Evolutionary conservation across 2,797 vertebrate genomes (phyloP).

Genomic region (Mus caroli): DNA sequence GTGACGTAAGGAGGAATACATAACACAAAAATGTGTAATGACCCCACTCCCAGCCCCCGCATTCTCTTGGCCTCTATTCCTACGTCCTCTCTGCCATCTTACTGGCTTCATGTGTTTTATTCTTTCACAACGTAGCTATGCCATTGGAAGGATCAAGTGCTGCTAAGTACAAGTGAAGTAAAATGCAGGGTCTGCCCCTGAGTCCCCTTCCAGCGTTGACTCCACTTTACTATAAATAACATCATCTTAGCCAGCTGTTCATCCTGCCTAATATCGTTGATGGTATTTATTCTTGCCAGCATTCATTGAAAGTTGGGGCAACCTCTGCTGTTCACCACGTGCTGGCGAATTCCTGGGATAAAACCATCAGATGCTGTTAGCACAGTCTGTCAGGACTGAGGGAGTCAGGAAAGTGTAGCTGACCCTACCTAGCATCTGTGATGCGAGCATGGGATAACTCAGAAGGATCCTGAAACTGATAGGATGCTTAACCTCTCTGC

Average conservation of each 20-base stretch:
- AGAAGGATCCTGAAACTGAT: neutral
- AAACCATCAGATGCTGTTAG: neutral
- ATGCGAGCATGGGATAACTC: neutral
- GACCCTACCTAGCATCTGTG: neutral
- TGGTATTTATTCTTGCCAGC: neutral
- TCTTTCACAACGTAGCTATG: neutral
- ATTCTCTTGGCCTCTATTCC: neutral
- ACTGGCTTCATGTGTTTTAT: neutral
- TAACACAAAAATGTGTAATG: neutral
- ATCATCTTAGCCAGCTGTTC: neutral
- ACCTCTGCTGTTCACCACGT: neutral
- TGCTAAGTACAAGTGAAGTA: neutral
- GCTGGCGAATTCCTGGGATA: neutral
- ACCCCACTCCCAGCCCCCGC: neutral
- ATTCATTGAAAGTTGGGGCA: neutral
- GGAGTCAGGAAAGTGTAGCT: neutral
- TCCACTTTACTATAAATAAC: neutral
- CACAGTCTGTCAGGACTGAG: neutral
- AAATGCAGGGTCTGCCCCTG: neutral
- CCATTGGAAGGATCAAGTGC: neutral
- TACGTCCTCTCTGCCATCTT: constrained; percentile 15
- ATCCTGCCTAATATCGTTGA: neutral
- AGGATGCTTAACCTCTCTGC: neutral
- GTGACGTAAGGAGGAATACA: neutral
- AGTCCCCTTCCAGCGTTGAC: neutral